Percentiles rank a stretch among this genome's conserved stretches.
Evolutionary conservation across 2,888 invertebrate species (phyloP).

Genomic region (Ephialtes manifestator): DNA sequence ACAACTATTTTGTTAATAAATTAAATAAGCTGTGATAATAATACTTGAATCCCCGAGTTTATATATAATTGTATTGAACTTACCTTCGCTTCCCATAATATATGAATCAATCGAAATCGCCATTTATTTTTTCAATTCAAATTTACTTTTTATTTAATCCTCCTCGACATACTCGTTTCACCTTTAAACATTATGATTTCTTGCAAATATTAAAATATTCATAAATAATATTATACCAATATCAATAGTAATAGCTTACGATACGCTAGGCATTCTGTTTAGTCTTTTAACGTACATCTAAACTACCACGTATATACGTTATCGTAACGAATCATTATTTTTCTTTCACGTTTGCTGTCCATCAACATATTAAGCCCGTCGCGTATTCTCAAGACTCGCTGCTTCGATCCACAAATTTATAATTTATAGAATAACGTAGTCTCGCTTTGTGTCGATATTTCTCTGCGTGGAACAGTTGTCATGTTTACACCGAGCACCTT

Average conservation of each 20-base stretch:
- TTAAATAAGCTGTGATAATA: slow-evolving; percentile 77
- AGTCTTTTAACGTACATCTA: slow-evolving; percentile 83
- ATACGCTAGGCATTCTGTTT: slow-evolving; percentile 81
- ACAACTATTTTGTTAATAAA: slow-evolving; percentile 81
- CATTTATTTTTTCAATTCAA: slow-evolving; percentile 20
- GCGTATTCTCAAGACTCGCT: background rate
- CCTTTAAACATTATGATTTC: slow-evolving; percentile 78
- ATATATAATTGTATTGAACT: background rate
- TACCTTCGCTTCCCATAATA: slow-evolving; percentile 4
- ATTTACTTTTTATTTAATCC: slow-evolving; percentile 59
- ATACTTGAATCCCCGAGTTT: slow-evolving; percentile 6
- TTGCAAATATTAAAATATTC: slow-evolving; percentile 83
- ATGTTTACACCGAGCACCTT: background rate
- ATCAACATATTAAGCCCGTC: slow-evolving; percentile 11
- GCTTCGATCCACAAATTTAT: background rate
- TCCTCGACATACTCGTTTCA: slow-evolving; percentile 73
- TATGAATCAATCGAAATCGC: background rate
- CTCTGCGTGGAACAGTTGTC: background rate
- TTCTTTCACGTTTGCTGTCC: slow-evolving; percentile 47
- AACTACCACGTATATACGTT: slow-evolving; percentile 82
- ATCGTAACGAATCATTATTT: slow-evolving; percentile 72
- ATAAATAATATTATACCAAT: slow-evolving; percentile 84
- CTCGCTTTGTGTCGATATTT: slow-evolving; percentile 1
- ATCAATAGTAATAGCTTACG: slow-evolving; percentile 79
- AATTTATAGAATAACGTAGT: background rate